Evolutionary conservation across 1,140 invertebrate genomes (phyloP), one percentile per base, ranked within the genome.

Genomic region (Leguminivora glycinivorella): DNA sequence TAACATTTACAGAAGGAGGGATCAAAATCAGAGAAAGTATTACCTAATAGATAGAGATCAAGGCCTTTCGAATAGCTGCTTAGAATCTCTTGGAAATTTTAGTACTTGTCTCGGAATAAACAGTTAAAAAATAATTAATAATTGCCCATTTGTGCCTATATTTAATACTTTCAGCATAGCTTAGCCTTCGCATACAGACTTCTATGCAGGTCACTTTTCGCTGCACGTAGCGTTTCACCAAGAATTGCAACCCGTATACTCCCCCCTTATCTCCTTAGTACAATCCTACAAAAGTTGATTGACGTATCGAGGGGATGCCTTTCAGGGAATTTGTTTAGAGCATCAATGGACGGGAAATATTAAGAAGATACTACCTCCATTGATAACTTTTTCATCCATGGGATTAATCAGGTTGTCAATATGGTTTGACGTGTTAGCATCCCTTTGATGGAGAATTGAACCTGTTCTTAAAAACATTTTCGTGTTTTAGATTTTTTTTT

Each of bases 261-360:
- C 72, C 68, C 38, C 56, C 56, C 75, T 74, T 81, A 82, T 83
- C 78, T 78, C 76, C 80, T 79, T 77, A 80, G 75, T 76, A 80
- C 72, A 81, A 80, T 77, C 75, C 73, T 71, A 79, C 80, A 84
- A 81, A 80, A 81, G 77, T 82, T 83, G 81, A 85, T 85, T 85
- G 81, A 84, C 83, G 78, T 81, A 75, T 79, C 77, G 76, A 70
- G 79, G 79, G 77, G 77, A 79, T 81, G 80, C 75, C 74, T 79
- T 83, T 83, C 75, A 72, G 68, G 66, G 75, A 85, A 83, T 85
- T 83, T 83, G 82, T 81, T 83, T 82, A 85, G 83, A 80, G 71
- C 75, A 75, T 73, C 77, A 82, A 83, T 80, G 70, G 70, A 38
- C 68, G 68, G 75, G 75, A 81, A 80, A 80, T 80, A 82, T 84